Base-by-base conservation (phyloP, 2,113 vertebrate genomes). In the Pluvianellus socialis region DNA sequence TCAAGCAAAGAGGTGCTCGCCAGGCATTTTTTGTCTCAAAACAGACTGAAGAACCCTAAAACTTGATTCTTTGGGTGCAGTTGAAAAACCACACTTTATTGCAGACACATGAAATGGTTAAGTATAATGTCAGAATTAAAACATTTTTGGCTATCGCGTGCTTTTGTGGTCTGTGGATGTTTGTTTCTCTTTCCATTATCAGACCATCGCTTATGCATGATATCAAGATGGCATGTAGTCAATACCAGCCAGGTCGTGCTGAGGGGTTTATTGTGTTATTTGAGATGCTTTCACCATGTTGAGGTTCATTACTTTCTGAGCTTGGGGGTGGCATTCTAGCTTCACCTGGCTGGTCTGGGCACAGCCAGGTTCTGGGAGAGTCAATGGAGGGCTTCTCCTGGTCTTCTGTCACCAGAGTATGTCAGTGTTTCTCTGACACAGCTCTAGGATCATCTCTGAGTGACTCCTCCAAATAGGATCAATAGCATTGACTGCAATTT, bases 201-300 rank as follows among this genome's bases (percentile, higher is more conserved):
- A 67, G 42, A 28, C 21, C 42, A 15, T 56, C 42, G 80, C 12
- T 59, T 65, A 47, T 0, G 2, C 4, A 6, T 6, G 12, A 63
- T 8, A 33, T 63, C 30, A 63, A 59, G 62, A 27, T 0, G 2
- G 12, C 28, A 35, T 0, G 0, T 6, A 33, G 33, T 38, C 22
- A 61, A 0, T 32, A 16, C 14, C 44, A 84, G 21, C 7, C 12
- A 53, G 14, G n/a, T 45, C 3, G 1, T 13, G 21, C 33, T 53
- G 23, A 83, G 30, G 10, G 2, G 2, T 50, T 90, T 63, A 16
- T 58, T 58, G 42, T 50, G 14, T 35, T 44, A 40, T 10, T 30
- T 70, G 14, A 74, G 24, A 19, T 73, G 32, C 2, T 44, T 4
- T 79, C 24, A 32, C 5, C 2, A 7, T 49, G 44, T 20, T 3